Percentiles rank a stretch among this genome's conserved stretches.
phyloP scores from a whole-genome alignment of 2,797 vertebrate species.

The Tangara arthus region DNA sequence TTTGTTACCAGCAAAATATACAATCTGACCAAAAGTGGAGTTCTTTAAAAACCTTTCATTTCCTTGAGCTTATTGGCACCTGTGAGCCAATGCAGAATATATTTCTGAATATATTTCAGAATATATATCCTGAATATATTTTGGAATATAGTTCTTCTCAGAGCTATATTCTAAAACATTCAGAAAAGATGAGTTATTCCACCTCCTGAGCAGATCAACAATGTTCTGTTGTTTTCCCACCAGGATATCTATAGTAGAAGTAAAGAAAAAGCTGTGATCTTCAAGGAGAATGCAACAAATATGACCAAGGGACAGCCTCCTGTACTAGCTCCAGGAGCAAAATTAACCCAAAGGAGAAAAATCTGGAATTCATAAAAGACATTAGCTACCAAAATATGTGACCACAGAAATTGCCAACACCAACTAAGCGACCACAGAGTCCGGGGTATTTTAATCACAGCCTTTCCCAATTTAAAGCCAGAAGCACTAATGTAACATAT shows the following conservation, averaged over 20 bases:
- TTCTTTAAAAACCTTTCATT: neutral
- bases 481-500: conserved; percentile 26
- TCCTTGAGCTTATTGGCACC: neutral
- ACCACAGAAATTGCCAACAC: conserved; percentile 57
- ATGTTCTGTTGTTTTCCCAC: neutral
- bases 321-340: neutral
- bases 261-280: neutral
- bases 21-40: neutral
- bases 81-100: neutral
- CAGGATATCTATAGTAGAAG: neutral
- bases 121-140: neutral
- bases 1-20: neutral
- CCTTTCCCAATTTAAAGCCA: conserved; percentile 15
- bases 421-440: conserved; percentile 4
- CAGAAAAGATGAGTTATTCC: neutral
- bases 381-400: conserved; percentile 57
- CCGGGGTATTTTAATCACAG: conserved; percentile 17
- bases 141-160: neutral
- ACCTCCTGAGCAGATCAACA: neutral
- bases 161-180: neutral
- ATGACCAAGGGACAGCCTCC: neutral
- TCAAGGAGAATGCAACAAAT: neutral
- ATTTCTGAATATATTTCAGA: neutral
- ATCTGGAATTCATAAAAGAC: conserved; percentile 52
- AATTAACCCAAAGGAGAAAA: conserved; percentile 30